A percentile compares a stretch with the other conserved stretches of the same genome.
Evolutionary conservation across 2,113 vertebrate genomes (phyloP).

Genomic region (Lepisosteus oculatus): DNA sequence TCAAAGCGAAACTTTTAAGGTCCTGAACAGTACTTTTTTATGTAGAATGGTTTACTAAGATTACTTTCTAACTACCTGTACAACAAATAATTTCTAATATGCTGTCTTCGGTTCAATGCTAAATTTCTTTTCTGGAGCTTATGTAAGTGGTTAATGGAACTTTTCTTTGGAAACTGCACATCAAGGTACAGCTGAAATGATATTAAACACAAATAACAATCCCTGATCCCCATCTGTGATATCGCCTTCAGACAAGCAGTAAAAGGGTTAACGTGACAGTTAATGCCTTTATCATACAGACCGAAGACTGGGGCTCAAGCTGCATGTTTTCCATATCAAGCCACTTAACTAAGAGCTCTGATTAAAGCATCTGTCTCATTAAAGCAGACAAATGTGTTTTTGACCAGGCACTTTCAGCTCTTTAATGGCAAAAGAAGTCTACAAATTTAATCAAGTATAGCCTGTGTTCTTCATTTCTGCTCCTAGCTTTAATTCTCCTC

Average conservation of each 20-base stretch:
- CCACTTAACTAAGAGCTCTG: constrained; percentile 7
- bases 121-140: neutral
- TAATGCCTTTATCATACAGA: constrained; percentile 16
- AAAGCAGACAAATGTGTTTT: constrained; percentile 18
- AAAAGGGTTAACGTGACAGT: constrained; percentile 15
- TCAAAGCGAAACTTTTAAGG: no score
- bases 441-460: constrained; percentile 36
- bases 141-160: neutral
- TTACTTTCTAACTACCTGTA: no score
- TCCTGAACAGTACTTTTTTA: no score
- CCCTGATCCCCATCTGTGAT: neutral
- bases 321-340: constrained; percentile 4
- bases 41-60: no score
- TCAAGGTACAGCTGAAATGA: neutral
- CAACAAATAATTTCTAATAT: neutral
- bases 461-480: constrained; percentile 23
- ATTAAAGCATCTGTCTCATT: neutral
- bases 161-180: neutral
- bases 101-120: neutral
- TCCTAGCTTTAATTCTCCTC: constrained; percentile 12
- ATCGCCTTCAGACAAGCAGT: constrained; percentile 4
- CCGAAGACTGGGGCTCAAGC: neutral
- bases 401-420: constrained; percentile 10
- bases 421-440: constrained; percentile 17
- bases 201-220: neutral